Evolutionary conservation across 2,888 invertebrate species (phyloP), one percentile per base, ranked within the genome.

Genomic region (Nysson spinosus): DNA sequence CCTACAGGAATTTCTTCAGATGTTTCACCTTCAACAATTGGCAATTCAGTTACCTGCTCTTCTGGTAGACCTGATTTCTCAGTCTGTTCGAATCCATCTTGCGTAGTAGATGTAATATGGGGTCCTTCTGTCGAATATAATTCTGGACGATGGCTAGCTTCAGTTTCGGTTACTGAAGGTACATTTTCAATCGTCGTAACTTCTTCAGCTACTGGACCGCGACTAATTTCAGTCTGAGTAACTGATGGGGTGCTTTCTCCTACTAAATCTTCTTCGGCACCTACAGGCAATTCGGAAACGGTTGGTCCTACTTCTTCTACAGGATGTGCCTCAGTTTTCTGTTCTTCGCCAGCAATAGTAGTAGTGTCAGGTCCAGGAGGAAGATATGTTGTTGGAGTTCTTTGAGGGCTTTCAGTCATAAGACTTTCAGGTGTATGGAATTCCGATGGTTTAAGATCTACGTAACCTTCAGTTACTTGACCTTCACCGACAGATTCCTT

Each of bases 391-490:
- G 80, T 78, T 1, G 77, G 62, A 6, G 42, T 35, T 28, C 62
- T 60, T 26, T 74, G 72, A 0, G 78, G 77, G n/a, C 49, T 11
- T 35, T 83, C 84, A 5, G 82, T 82, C 9, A 77, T 47, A 0
- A 78, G 51, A 51, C 58, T 81, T 11, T 75, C 72, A 1, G 79
- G 71, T 4, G 72, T 26, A 3, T 78, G 77, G 14, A 62, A 61
- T 20, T 77, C 71, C 35, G 76, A 69, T 35, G 64, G 72, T 11
- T 73, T 76, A 22, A 55, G 57, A 3, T 74, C 69, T 1, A 49
- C 40, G 12, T 77, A 79, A 12, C 72, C 75, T 63, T 81, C 75
- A 0, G 82, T 81, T 4, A 82, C 58, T 12, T 76, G 75, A 19
- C 71, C 24, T 2, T 72, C 74, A 0, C 75, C 43, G 0, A 80